phyloP scores from a whole-genome alignment of 2,888 invertebrate genomes.

The Acleris laterana region DNA sequence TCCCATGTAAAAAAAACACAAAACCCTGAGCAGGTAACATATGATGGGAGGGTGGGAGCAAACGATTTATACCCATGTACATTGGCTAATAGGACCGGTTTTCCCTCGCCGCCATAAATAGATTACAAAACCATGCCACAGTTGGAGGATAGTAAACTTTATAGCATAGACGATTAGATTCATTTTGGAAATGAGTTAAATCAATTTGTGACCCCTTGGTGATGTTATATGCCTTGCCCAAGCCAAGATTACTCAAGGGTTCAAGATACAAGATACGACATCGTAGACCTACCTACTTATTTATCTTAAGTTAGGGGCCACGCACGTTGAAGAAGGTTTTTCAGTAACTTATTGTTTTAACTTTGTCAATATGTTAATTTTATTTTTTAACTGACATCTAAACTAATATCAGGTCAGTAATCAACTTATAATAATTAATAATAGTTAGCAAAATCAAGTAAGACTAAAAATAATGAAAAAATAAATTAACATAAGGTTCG shows the following conservation, averaged over 20 bases:
- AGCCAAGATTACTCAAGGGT: slow-evolving; percentile 64
- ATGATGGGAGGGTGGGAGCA: slow-evolving; percentile 51
- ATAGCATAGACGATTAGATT: slow-evolving; percentile 42
- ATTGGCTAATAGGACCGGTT: slow-evolving; percentile 69
- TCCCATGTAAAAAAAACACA: slow-evolving; percentile 75
- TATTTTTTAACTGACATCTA: too few species aligned
- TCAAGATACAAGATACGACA: slow-evolving; percentile 29
- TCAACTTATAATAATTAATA: too few species aligned
- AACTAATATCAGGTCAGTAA: too few species aligned
- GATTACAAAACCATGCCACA: slow-evolving; percentile 48
- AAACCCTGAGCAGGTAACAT: slow-evolving; percentile 76
- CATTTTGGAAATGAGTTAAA: slow-evolving; percentile 36
- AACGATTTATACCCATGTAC: slow-evolving; percentile 69
- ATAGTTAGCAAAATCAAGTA: too few species aligned
- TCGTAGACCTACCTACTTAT: background rate
- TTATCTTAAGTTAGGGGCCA: background rate
- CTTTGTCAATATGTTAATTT: too few species aligned
- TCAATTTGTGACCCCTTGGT: slow-evolving; percentile 54
- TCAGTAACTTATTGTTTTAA: too few species aligned
- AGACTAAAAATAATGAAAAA: too few species aligned
- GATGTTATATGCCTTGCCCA: slow-evolving; percentile 63
- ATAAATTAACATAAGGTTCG: too few species aligned
- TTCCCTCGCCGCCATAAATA: slow-evolving; percentile 57
- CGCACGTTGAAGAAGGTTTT: too few species aligned
- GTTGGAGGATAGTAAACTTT: slow-evolving; percentile 57